Base-by-base conservation (phyloP, 2,797 vertebrate genomes). In the Alca torda region DNA sequence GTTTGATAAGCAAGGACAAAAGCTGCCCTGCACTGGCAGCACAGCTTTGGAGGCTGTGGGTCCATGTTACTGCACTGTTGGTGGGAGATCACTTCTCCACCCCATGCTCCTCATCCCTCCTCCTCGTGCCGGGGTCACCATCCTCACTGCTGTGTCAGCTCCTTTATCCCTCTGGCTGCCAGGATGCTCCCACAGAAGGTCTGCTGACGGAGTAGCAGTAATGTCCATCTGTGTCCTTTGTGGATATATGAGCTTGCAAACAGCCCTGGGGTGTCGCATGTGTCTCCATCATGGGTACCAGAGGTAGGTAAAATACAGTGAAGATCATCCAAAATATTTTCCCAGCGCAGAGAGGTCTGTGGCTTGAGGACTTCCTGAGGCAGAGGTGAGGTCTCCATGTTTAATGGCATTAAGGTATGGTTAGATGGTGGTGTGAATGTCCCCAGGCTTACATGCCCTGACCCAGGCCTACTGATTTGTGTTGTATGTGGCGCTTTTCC, bases 11-110 rank as follows among this genome's bases (percentile, higher is more conserved):
- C 24, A 35, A 31, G 56, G 45, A 87, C 48, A 64, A 65, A 56
- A 68, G 37, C 86, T 85, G 53, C 59, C 43, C 26, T 61, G 81
- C 3, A 1, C 17, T 45, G 48, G 28, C 74, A 89, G n/a, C 45
- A 54, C 51, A 64, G 60, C 83, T 77, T 31, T 3, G 2, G 45
- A 80, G n/a, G 15, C 73, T 63, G 19, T 51, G 28, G 35, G 39
- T 59, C 51, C 0, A 0, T 59, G 33, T 37, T 63, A 35, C 60
- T 70, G 53, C 8, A 0, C 43, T 13, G 6, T 28, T 1, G 1
- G 46, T n/a, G 46, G 37, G 33, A 94, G 80, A 57, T 73, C 30
- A 21, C 37, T 78, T 88, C 39, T 77, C 51, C 43, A 33, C 13
- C 26, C 30, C 10, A 2, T 3, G 3, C 33, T 90, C 21, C 51